A percentile compares a stretch with the other conserved stretches of the same genome.
Conservation (phyloP, 1,140 invertebrate genomes). For the Zeugodacus cucurbitae region DNA sequence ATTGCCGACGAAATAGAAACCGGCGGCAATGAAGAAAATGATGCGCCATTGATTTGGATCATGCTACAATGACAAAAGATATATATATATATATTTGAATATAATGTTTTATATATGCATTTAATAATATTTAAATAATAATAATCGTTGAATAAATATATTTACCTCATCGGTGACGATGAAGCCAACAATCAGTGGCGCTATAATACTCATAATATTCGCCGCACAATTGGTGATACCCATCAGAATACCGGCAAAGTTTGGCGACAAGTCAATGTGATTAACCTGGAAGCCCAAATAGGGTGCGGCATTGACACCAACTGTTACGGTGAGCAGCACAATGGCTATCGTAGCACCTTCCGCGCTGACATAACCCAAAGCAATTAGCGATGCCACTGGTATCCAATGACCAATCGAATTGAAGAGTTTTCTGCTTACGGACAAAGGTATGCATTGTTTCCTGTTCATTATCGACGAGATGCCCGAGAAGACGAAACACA, state of each 20-base stretch:
- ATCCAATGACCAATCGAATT: conserved; percentile 75
- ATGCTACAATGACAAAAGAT: conserved; percentile 64
- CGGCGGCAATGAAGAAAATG: conserved; percentile 80
- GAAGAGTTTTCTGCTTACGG: conserved; percentile 73
- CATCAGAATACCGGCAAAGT: conserved; percentile 78
- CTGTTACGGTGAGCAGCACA: conserved; percentile 74
- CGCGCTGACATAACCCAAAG: conserved; percentile 71
- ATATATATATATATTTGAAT: background rate
- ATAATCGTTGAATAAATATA: no score
- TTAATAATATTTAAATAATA: no score
- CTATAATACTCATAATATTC: conserved; percentile 79
- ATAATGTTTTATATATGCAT: no score
- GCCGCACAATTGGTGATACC: conserved; percentile 81
- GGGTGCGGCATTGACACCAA: conserved; percentile 81
- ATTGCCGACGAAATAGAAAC: conserved; percentile 76
- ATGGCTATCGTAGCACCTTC: conserved; percentile 70
- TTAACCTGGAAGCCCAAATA: conserved; percentile 78
- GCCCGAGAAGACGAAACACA: conserved; percentile 70
- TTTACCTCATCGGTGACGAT: conserved; percentile 74
- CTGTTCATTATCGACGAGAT: conserved; percentile 71
- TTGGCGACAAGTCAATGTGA: conserved; percentile 81
- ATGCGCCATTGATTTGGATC: conserved; percentile 75
- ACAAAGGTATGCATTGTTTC: conserved; percentile 69
- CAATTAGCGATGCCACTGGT: conserved; percentile 74
- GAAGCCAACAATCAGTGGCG: conserved; percentile 74